Conservation (phyloP, 2,113 vertebrate species). For the Indri indri region DNA sequence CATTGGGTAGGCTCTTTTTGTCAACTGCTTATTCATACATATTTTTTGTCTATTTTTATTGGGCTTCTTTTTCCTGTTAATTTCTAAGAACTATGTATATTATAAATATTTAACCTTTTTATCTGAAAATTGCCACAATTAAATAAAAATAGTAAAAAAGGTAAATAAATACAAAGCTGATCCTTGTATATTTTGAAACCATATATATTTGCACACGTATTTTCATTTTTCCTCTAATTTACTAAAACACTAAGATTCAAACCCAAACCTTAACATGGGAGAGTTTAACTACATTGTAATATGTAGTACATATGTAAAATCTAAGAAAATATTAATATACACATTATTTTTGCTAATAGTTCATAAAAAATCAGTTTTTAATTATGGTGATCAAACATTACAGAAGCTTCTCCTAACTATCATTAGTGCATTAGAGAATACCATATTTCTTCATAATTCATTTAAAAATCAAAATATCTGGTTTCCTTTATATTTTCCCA, state of each 20-base stretch:
- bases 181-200: background rate
- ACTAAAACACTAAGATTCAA: background rate
- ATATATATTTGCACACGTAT: background rate
- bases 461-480: background rate
- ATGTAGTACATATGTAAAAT: background rate
- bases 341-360: background rate
- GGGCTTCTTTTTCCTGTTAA: background rate
- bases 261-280: background rate
- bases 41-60: background rate
- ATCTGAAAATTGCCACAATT: background rate
- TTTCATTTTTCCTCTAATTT: slow-evolving; percentile 3
- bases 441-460: background rate
- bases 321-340: background rate
- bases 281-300: background rate
- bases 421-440: background rate
- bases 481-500: background rate
- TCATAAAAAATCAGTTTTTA: slow-evolving; percentile 25
- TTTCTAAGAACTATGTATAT: background rate
- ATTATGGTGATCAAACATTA: slow-evolving; percentile 8
- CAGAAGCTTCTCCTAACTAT: background rate
- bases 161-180: background rate
- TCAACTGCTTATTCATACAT: background rate
- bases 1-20: background rate
- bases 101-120: background rate
- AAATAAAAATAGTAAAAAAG: background rate